Conservation (phyloP, 2,797 vertebrate species). For the Neostethus bicornis region DNA sequence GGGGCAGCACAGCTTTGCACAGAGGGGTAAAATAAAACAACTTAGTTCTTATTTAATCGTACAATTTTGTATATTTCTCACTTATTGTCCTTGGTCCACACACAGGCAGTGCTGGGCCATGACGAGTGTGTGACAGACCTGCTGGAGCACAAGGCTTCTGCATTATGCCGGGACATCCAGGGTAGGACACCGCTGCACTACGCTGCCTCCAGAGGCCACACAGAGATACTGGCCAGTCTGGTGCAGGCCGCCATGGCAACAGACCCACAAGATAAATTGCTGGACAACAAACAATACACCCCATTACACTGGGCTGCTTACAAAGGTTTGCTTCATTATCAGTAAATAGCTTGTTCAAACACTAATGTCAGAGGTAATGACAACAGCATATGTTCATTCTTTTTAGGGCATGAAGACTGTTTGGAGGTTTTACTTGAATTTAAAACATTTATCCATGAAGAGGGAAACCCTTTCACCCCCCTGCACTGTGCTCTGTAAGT, state of each 20-base stretch:
- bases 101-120: conserved; percentile 89
- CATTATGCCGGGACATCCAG: conserved; percentile 91
- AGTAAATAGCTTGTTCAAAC: conserved; percentile 7
- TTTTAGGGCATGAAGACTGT: conserved; percentile 96
- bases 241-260: conserved; percentile 87
- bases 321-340: conserved; percentile 82
- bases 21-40: conserved; percentile 84
- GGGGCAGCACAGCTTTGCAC: conserved; percentile 91
- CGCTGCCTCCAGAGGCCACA: conserved; percentile 90
- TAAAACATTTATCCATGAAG: conserved; percentile 91
- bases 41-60: no score
- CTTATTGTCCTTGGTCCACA: neutral
- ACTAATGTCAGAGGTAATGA: neutral
- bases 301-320: conserved; percentile 98
- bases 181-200: conserved; percentile 94
- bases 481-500: conserved; percentile 99
- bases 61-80: no score
- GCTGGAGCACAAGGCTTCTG: conserved; percentile 92
- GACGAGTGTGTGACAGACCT: conserved; percentile 92
- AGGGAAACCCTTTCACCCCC: conserved; percentile 97
- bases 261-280: conserved; percentile 89
- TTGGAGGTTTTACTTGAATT: conserved; percentile 99
- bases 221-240: conserved; percentile 86
- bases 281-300: conserved; percentile 94
- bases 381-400: conserved; percentile 18